Evolutionary conservation across 2,888 invertebrate genomes (phyloP).

Genomic region (Drosophila mimetica): DNA sequence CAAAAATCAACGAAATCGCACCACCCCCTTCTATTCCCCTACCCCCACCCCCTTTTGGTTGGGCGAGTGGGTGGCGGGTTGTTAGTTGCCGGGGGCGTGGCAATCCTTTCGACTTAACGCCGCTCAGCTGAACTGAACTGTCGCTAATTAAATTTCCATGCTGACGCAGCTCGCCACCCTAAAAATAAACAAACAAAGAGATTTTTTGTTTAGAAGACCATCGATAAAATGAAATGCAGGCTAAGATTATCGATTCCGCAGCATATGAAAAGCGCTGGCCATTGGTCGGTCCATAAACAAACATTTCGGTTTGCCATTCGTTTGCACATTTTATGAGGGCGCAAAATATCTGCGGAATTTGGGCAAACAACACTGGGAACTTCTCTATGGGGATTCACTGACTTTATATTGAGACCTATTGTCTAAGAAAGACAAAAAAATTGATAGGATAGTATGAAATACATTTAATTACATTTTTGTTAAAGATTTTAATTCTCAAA

Average conservation of each 20-base stretch:
- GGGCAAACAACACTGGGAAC: neutral
- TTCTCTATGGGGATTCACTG: neutral
- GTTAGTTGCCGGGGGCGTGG: slow-evolving; percentile 14
- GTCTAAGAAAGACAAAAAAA: too few relatives aligned
- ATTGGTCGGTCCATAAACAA: slow-evolving; percentile 28
- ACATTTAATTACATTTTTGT: too few relatives aligned
- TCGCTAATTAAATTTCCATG: slow-evolving; percentile 77
- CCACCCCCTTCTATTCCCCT: slow-evolving; percentile 2
- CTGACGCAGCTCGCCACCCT: slow-evolving; percentile 69
- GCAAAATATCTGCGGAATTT: slow-evolving; percentile 15
- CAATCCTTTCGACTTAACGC: neutral
- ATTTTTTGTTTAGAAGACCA: slow-evolving; percentile 52
- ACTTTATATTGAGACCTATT: too few relatives aligned
- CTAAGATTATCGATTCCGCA: slow-evolving; percentile 37
- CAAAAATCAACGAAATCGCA: slow-evolving; percentile 47
- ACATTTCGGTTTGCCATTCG: slow-evolving; percentile 18
- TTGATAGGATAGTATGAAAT: too few relatives aligned
- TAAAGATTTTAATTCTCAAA: too few relatives aligned
- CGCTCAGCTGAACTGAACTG: slow-evolving; percentile 53
- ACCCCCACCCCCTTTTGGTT: slow-evolving; percentile 1
- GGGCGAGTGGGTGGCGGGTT: slow-evolving; percentile 7
- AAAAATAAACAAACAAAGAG: slow-evolving; percentile 72
- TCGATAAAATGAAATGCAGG: slow-evolving; percentile 18
- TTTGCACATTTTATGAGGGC: slow-evolving; percentile 33
- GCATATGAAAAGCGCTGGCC: neutral